These are phyloP conservation scores for Cladopsammia gracilis DNA, from an alignment of 64 coral and sea anemone genomes.

Conservation along the genomic window DNA sequence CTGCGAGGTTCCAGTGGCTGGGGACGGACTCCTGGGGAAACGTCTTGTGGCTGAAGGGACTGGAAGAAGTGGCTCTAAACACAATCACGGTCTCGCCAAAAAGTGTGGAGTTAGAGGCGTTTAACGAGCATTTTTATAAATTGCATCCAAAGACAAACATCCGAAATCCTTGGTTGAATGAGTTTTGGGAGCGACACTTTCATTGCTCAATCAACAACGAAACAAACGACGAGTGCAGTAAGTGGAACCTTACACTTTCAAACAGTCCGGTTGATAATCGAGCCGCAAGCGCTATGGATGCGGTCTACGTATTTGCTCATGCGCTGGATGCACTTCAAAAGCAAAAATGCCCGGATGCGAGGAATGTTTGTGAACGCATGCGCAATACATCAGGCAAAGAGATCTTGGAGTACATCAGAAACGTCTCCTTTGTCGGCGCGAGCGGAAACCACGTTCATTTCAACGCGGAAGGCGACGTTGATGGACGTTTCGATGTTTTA, in stretches of 20 bases:
- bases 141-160: constrained; percentile 78
- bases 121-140: constrained; percentile 78
- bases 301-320: constrained; percentile 93
- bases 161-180: constrained; percentile 88
- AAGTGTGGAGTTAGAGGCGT: constrained; percentile 56
- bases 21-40: constrained; percentile 93
- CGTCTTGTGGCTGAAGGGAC: constrained; percentile 70
- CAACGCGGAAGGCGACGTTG: constrained; percentile 82
- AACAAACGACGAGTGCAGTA: constrained; percentile 41
- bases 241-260: constrained; percentile 44
- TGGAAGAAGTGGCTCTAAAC: constrained; percentile 83
- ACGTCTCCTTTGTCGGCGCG: constrained; percentile 66
- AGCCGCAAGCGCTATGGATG: constrained; percentile 86
- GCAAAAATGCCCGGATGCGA: constrained; percentile 47
- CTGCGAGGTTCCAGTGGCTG: constrained; percentile 74
- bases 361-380: constrained; percentile 70
- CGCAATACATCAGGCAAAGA: constrained; percentile 86
- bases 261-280: constrained; percentile 90
- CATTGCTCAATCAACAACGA: constrained; percentile 66
- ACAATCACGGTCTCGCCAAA: constrained; percentile 86
- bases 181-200: constrained; percentile 91
- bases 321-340: constrained; percentile 79
- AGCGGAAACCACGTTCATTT: constrained; percentile 84
- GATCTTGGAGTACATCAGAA: constrained; percentile 69
- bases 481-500: constrained; percentile 83